These are phyloP conservation scores for Onychorhynchus coronatus DNA, from an alignment of 2,113 vertebrate genomes.

Conservation along the genomic window DNA sequence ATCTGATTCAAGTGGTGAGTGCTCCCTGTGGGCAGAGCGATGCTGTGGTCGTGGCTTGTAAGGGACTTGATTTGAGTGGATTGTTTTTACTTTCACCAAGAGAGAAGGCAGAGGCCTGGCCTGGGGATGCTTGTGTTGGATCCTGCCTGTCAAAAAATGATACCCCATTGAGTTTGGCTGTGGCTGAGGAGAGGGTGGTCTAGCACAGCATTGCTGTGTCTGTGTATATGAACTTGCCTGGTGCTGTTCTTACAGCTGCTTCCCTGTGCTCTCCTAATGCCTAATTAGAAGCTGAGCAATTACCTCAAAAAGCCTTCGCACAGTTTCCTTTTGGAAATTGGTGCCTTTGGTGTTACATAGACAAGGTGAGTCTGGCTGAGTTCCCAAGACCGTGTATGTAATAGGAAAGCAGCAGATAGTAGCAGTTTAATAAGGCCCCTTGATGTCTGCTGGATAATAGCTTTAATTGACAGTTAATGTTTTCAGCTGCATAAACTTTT, in stretches of 20 bases:
- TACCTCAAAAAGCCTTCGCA: not conserved
- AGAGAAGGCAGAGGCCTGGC: not conserved
- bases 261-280: not conserved
- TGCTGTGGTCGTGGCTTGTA: not conserved
- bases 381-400: not conserved
- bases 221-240: fast-evolving
- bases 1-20: not conserved
- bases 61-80: not conserved
- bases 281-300: not conserved
- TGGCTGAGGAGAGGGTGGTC: not conserved
- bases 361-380: not conserved
- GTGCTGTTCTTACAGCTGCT: not conserved
- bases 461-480: slow-evolving; percentile 24
- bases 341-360: not conserved
- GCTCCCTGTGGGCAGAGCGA: not conserved
- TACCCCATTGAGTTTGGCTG: not conserved
- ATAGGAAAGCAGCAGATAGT: slow-evolving; percentile 9
- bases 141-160: not conserved
- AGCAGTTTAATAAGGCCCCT: slow-evolving; percentile 15
- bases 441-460: slow-evolving; percentile 15
- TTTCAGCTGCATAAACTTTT: not conserved
- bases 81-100: not conserved
- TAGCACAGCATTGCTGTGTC: not conserved
- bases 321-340: not conserved
- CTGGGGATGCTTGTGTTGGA: fast-evolving